Base-by-base conservation (phyloP, 2,888 invertebrate genomes). In the Ormia ochracea region DNA sequence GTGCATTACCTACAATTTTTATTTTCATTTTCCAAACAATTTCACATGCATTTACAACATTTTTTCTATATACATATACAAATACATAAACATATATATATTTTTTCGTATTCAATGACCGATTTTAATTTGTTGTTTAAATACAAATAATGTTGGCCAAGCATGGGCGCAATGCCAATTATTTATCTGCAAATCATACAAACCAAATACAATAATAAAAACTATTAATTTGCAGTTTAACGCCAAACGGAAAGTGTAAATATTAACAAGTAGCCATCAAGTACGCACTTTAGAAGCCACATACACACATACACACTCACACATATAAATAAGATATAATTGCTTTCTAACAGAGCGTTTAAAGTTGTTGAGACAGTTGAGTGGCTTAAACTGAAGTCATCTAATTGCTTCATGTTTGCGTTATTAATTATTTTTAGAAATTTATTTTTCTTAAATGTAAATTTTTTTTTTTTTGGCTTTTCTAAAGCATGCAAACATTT, bases 181-280 rank as follows among this genome's bases (percentile, higher is more conserved):
- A 10, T 21, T 10, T 21, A 28, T 59, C 50, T 52, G 14, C 14
- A 61, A 74, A 36, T n/a, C 23, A 23, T 17, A 26, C 33, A n/a
- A 36, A 17, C 23, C 28, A 17, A 65, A n/a, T n/a, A n/a, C n/a
- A n/a, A n/a, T n/a, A n/a, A n/a, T n/a, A n/a, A n/a, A n/a, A n/a
- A n/a, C 26, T 26, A 43, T 68, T 68, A 68, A 75, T 75, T 75
- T 28, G 21, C 68, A 75, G 68, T 54, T 61, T 28, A 54, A 61
- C 6, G 61, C 50, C 59, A 75, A 75, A 68, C 68, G 6, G 52
- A 68, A 75, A 75, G 75, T 75, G 75, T 54, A 61, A 69, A 68
- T 61, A 75, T 61, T 68, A 52, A 75, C 75, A 54, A 66, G 59
- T 65, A 56, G 36, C 21, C 9, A 21, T 21, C 17, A 4, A 12